Evolutionary conservation across 2,797 vertebrate species (phyloP).

Genomic region (Bovichtus variegatus): DNA sequence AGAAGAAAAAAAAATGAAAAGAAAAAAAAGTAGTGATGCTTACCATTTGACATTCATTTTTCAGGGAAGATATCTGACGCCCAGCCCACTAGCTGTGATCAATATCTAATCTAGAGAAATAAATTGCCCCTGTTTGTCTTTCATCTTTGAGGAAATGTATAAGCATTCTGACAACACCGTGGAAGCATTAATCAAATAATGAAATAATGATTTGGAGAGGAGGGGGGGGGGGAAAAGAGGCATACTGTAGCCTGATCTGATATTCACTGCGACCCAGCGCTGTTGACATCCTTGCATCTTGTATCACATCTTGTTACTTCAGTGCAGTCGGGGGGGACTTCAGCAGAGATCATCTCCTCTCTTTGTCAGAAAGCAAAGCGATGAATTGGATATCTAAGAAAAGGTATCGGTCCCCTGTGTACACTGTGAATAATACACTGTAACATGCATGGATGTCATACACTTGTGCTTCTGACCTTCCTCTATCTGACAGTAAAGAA

Average conservation of each 20-base stretch:
- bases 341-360: slow-evolving; percentile 80
- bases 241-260: slow-evolving; percentile 63
- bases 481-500: slow-evolving; percentile 85
- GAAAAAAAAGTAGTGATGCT: slow-evolving; percentile 64
- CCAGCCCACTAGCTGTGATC: slow-evolving; percentile 84
- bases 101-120: slow-evolving; percentile 90
- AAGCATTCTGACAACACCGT: slow-evolving; percentile 84
- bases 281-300: slow-evolving; percentile 80
- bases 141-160: slow-evolving; percentile 87
- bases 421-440: slow-evolving; percentile 82
- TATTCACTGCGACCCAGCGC: slow-evolving; percentile 71
- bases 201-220: slow-evolving; percentile 80
- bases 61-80: slow-evolving; percentile 84
- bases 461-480: slow-evolving; percentile 87
- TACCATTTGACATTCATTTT: slow-evolving; percentile 83
- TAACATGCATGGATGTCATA: slow-evolving; percentile 84
- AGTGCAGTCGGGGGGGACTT: slow-evolving; percentile 62
- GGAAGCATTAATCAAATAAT: slow-evolving; percentile 86
- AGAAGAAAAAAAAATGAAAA: slow-evolving; percentile 16
- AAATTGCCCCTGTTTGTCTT: slow-evolving; percentile 90
- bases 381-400: slow-evolving; percentile 84
- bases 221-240: slow-evolving; percentile 29
- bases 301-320: slow-evolving; percentile 78
- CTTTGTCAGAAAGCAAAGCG: slow-evolving; percentile 79
- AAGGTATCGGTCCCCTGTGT: slow-evolving; percentile 84